Conservation (phyloP, 2,888 invertebrate genomes). For the Tethea ocularis region DNA sequence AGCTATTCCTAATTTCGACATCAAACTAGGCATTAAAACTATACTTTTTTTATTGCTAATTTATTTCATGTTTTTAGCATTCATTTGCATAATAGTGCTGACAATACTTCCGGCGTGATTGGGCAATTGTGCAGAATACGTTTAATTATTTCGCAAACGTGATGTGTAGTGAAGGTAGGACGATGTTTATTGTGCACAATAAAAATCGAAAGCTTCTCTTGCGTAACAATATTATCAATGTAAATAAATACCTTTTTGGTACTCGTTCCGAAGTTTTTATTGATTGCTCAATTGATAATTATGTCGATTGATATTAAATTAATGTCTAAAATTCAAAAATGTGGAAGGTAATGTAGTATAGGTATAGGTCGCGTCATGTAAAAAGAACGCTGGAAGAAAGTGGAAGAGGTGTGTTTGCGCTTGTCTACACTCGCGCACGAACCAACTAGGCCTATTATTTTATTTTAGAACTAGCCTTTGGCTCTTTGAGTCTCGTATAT, state of each 20-base stretch:
- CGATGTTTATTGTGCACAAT: slow-evolving; percentile 1
- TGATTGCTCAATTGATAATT: slow-evolving; percentile 1
- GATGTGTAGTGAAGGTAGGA: background rate
- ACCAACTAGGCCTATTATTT: too few relatives aligned
- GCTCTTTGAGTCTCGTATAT: too few relatives aligned
- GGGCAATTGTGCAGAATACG: background rate
- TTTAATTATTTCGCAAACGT: slow-evolving; percentile 7
- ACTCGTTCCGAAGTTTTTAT: background rate
- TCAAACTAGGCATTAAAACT: background rate
- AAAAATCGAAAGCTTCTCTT: slow-evolving; percentile 4
- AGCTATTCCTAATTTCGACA: background rate
- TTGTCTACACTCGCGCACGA: too few relatives aligned
- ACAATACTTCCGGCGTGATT: slow-evolving; percentile 6
- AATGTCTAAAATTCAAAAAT: background rate
- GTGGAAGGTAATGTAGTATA: background rate
- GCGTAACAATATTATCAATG: slow-evolving; percentile 10
- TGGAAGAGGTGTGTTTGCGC: too few relatives aligned
- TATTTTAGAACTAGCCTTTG: too few relatives aligned
- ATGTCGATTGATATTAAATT: slow-evolving; percentile 21
- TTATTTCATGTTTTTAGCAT: slow-evolving; percentile 1
- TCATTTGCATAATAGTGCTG: slow-evolving; percentile 8
- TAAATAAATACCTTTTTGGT: slow-evolving; percentile 11
- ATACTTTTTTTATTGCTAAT: background rate
- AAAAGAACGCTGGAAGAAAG: too few relatives aligned
- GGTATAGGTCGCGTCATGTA: background rate